These are phyloP conservation scores for Agrochola macilenta DNA, from an alignment of 2,888 invertebrate species.

Conservation along the genomic window DNA sequence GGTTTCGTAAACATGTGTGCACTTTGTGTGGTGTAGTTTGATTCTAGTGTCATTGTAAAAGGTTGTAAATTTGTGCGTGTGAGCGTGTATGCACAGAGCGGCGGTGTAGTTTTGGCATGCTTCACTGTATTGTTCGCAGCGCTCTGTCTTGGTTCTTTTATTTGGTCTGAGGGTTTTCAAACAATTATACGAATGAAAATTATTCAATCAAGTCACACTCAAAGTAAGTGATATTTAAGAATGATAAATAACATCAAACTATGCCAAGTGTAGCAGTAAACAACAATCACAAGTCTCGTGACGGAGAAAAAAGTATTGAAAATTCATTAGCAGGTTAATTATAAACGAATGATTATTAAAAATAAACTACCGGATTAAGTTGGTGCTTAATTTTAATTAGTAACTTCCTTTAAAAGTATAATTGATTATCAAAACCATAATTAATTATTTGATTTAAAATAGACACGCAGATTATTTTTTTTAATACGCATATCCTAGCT, in stretches of 20 bases:
- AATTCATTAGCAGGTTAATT: slow-evolving; percentile 19
- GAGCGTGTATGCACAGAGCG: no score
- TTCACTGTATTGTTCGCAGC: no score
- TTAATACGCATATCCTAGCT: not conserved
- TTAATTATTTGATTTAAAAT: not conserved
- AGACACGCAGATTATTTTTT: not conserved
- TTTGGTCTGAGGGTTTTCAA: not conserved
- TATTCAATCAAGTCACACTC: slow-evolving; percentile 18
- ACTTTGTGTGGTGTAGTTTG: no score
- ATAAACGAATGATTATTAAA: not conserved
- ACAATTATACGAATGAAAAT: not conserved
- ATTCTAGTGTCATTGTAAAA: no score
- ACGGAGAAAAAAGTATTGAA: slow-evolving; percentile 21
- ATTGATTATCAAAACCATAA: not conserved
- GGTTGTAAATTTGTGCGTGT: no score
- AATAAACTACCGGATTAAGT: not conserved
- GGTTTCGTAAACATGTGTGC: no score
- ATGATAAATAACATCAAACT: slow-evolving; percentile 32
- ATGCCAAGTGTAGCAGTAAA: slow-evolving; percentile 51
- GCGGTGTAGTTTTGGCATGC: no score
- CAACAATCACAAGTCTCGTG: slow-evolving; percentile 46
- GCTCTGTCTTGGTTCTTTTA: no score
- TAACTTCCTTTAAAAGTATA: not conserved
- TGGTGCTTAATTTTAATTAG: not conserved
- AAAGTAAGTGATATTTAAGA: slow-evolving; percentile 26